Percentiles rank a stretch among this genome's conserved stretches.
phyloP scores from a whole-genome alignment of 2,797 vertebrate genomes.

The Moxostoma hubbsi region DNA sequence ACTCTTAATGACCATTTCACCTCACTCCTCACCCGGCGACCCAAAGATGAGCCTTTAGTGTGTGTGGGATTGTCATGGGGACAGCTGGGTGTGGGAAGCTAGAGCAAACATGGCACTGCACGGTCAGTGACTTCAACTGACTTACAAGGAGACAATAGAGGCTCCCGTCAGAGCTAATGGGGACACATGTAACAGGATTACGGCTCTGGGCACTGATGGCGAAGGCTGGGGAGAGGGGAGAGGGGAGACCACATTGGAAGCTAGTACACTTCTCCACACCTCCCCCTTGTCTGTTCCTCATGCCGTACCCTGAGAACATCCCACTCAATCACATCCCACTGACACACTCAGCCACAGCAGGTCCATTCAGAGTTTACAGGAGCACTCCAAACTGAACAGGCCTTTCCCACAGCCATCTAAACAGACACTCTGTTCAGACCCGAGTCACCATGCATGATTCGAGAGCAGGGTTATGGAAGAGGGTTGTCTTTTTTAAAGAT shows the following conservation, averaged over 20 bases:
- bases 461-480: neutral
- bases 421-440: slow-evolving; percentile 32
- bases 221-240: slow-evolving; percentile 24
- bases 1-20: neutral
- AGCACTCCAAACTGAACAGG: slow-evolving; percentile 50
- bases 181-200: slow-evolving; percentile 80
- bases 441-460: slow-evolving; percentile 21
- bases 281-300: slow-evolving; percentile 57
- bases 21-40: slow-evolving; percentile 30
- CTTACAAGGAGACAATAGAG: slow-evolving; percentile 72
- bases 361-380: slow-evolving; percentile 52
- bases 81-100: slow-evolving; percentile 76
- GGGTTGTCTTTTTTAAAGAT: too few relatives aligned
- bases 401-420: slow-evolving; percentile 55
- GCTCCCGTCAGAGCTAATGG: slow-evolving; percentile 77
- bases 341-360: slow-evolving; percentile 59
- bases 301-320: slow-evolving; percentile 66
- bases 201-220: slow-evolving; percentile 60
- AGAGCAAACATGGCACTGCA: slow-evolving; percentile 73
- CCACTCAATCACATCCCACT: slow-evolving; percentile 61
- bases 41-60: neutral
- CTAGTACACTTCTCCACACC: slow-evolving; percentile 51
- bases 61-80: slow-evolving; percentile 69
- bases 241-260: slow-evolving; percentile 74
- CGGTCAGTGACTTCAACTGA: slow-evolving; percentile 75